Percentiles rank a stretch among this genome's conserved stretches.
Evolutionary conservation across 1,140 invertebrate genomes (phyloP).

Genomic region (Zophobas morio): DNA sequence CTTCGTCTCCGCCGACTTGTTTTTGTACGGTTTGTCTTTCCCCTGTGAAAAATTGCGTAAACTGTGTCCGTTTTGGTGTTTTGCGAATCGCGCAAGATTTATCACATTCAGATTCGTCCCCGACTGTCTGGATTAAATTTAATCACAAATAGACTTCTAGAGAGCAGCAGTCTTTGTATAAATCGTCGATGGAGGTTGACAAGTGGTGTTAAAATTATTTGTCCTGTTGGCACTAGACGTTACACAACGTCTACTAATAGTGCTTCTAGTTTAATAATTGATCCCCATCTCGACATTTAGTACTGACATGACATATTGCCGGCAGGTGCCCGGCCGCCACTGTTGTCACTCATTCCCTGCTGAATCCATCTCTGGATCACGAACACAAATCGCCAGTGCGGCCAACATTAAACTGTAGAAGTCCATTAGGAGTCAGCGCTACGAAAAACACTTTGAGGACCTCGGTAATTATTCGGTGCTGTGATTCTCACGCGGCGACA

Average conservation of each 20-base stretch:
- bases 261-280: slow-evolving; percentile 52
- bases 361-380: slow-evolving; percentile 24
- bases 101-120: slow-evolving; percentile 21
- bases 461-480: slow-evolving; percentile 15
- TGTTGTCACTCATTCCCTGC: slow-evolving; percentile 44
- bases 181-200: slow-evolving; percentile 51
- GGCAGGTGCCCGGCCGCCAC: slow-evolving; percentile 48
- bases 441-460: too few species aligned
- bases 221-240: slow-evolving; percentile 50
- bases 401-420: not conserved
- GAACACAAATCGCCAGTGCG: slow-evolving; percentile 14
- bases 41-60: not conserved
- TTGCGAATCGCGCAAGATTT: slow-evolving; percentile 22
- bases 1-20: too few species aligned
- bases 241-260: slow-evolving; percentile 54
- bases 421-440: too few species aligned
- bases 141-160: slow-evolving; percentile 36
- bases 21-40: too few species aligned
- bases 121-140: slow-evolving; percentile 9
- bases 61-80: not conserved
- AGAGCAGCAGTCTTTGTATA: slow-evolving; percentile 34
- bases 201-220: slow-evolving; percentile 55
- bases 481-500: slow-evolving; percentile 22
- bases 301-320: slow-evolving; percentile 48
- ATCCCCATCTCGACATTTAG: slow-evolving; percentile 50